A percentile compares a stretch with the other conserved stretches of the same genome.
Conservation (phyloP, 1,140 invertebrate species). For the Lucilia sericata region DNA sequence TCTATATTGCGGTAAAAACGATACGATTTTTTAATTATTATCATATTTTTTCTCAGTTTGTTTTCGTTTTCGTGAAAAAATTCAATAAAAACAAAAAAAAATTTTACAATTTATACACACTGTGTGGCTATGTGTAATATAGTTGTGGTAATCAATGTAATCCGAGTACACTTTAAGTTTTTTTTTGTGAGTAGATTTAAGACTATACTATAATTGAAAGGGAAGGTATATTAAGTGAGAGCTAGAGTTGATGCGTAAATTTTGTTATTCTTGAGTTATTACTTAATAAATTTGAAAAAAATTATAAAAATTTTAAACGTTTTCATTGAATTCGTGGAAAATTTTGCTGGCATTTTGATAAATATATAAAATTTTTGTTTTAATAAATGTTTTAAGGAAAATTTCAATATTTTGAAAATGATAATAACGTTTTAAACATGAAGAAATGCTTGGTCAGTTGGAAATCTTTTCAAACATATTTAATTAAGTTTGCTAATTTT, state of each 20-base stretch:
- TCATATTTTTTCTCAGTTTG: not conserved
- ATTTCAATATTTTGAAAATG: too few species aligned
- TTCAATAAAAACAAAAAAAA: not conserved
- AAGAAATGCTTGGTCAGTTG: too few species aligned
- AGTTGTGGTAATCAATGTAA: conserved; percentile 24
- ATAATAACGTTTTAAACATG: too few species aligned
- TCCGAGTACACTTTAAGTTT: not conserved
- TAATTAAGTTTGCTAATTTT: too few species aligned
- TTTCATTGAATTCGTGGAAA: too few species aligned
- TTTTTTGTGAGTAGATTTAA: not conserved
- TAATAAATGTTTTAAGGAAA: too few species aligned
- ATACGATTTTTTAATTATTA: conserved; percentile 15
- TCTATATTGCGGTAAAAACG: conserved; percentile 8
- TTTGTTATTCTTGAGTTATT: too few species aligned
- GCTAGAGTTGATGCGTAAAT: not conserved
- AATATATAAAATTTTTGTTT: too few species aligned
- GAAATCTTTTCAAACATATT: too few species aligned
- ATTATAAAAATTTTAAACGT: too few species aligned
- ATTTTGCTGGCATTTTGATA: too few species aligned
- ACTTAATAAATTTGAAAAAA: too few species aligned
- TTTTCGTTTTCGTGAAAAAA: not conserved
- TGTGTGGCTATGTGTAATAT: not conserved
- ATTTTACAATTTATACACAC: not conserved
- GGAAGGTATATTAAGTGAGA: not conserved
- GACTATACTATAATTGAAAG: not conserved